Evolutionary conservation across 2,888 invertebrate species (phyloP).

Genomic region (Chesias legatella): DNA sequence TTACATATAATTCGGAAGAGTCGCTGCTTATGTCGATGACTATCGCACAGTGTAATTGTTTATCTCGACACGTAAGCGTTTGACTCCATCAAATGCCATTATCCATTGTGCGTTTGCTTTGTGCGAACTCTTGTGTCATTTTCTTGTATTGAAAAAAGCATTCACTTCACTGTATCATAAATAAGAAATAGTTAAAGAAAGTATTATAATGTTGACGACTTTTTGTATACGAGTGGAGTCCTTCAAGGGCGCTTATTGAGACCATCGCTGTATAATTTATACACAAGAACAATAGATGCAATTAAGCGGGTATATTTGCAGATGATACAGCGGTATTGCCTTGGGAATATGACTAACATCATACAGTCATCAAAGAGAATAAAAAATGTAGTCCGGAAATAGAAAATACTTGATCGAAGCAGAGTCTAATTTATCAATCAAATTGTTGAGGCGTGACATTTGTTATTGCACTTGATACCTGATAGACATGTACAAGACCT

Average conservation of each 20-base stretch:
- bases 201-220: background rate
- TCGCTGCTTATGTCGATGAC: slow-evolving; percentile 39
- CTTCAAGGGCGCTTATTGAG: slow-evolving; percentile 20
- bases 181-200: background rate
- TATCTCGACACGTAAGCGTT: slow-evolving; percentile 31
- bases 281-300: slow-evolving; percentile 12
- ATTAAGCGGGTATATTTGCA: slow-evolving; percentile 21
- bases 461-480: slow-evolving; percentile 13
- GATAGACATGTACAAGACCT: slow-evolving; percentile 17
- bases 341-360: slow-evolving; percentile 20
- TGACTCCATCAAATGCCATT: slow-evolving; percentile 25
- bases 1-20: slow-evolving; percentile 45
- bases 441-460: slow-evolving; percentile 21
- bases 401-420: slow-evolving; percentile 20
- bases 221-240: slow-evolving; percentile 13
- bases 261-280: slow-evolving; percentile 23
- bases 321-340: slow-evolving; percentile 25
- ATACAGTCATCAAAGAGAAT: slow-evolving; percentile 18
- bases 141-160: slow-evolving; percentile 21
- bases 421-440: slow-evolving; percentile 21
- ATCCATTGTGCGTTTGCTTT: slow-evolving; percentile 25
- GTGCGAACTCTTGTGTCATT: slow-evolving; percentile 22
- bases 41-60: slow-evolving; percentile 38
- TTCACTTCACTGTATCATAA: slow-evolving; percentile 7
- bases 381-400: slow-evolving; percentile 20